phyloP scores from a whole-genome alignment of 2,888 invertebrate genomes.

The Epicampocera succincta region DNA sequence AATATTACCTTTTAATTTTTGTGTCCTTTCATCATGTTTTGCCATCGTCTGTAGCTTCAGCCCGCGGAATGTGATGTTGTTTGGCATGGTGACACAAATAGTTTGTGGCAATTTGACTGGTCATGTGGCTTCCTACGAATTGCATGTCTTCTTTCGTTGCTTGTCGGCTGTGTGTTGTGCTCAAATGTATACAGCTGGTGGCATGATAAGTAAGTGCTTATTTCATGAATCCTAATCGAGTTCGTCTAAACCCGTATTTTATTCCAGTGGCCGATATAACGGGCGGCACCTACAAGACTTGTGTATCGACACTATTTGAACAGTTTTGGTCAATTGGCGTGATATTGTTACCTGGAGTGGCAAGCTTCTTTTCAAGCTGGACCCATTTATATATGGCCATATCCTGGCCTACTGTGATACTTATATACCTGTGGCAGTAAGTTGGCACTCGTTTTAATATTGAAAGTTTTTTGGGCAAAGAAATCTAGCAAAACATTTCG shows the following conservation, averaged over 20 bases:
- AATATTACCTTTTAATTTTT: too few species aligned
- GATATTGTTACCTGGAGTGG: constrained; percentile 81
- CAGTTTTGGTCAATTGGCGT: constrained; percentile 83
- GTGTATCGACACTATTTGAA: constrained; percentile 81
- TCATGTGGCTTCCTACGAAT: constrained; percentile 80
- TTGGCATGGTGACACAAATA: constrained; percentile 82
- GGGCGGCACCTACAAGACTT: constrained; percentile 80
- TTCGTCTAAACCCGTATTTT: background rate
- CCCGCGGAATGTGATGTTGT: constrained; percentile 81
- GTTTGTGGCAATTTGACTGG: constrained; percentile 82
- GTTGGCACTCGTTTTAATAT: constrained; percentile 42
- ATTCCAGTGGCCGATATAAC: constrained; percentile 81
- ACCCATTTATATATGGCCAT: constrained; percentile 82
- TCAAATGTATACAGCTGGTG: constrained; percentile 82
- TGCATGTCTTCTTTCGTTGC: constrained; percentile 82
- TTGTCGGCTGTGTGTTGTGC: constrained; percentile 82
- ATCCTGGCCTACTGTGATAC: constrained; percentile 81
- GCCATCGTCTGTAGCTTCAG: too few species aligned
- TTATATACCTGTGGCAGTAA: constrained; percentile 81
- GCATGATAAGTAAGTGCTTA: constrained; percentile 81
- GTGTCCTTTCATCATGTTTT: background rate
- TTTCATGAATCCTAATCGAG: background rate
- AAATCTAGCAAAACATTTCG: background rate
- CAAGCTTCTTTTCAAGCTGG: constrained; percentile 82
- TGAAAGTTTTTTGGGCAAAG: background rate